Base-by-base conservation (phyloP, 2,113 vertebrate genomes). In the Percopsis transmontana region DNA sequence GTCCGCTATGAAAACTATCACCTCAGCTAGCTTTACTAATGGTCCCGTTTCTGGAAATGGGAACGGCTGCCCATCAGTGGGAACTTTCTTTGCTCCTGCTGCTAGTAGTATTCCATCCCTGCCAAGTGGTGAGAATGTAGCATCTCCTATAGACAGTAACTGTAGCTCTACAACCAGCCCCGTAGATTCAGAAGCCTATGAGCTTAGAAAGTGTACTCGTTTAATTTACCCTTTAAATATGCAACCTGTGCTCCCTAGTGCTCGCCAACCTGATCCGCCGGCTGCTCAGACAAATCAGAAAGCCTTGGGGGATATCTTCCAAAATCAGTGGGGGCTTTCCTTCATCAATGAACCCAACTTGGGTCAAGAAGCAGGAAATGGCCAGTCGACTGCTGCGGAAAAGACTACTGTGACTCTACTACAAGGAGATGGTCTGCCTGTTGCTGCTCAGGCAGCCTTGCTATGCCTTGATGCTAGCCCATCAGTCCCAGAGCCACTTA, bases 291-390 rank as follows among this genome's bases (percentile, higher is more conserved):
- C 95, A 59, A 96, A 93, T 94, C 96, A 97, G 92, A 97, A 99
- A 91, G 94, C 94, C 86, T 91, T 99, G 91, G 96, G 96, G 71
- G 97, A 98, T 83, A 99, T 99, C 88, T 99, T 99, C 92, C 96
- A 98, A 92, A 99, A 98, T 91, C 96, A 98, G 85, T 99, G 97
- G 97, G 97, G 97, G 72, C 96, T 99, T 88, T 99, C 97, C 62
- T 99, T 99, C 91, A 99, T 99, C 84, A 99, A 98, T 1, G 97
- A 98, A 79, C 96, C 96, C 83, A 98, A 93, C 61, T 90, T 94
- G 59, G 94, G 94, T 39, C 92, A 94, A 0, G 97, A 98, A 52
- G 91, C 93, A 58, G 90, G 88, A 54, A 85, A 50, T 50, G 91
- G 91, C 70, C 90, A 90, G 67, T 81, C 86, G 71, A 78, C 85